Percentiles rank a stretch among this genome's conserved stretches.
Conservation (phyloP, 2,113 vertebrate species). For the Pseudois nayaur region DNA sequence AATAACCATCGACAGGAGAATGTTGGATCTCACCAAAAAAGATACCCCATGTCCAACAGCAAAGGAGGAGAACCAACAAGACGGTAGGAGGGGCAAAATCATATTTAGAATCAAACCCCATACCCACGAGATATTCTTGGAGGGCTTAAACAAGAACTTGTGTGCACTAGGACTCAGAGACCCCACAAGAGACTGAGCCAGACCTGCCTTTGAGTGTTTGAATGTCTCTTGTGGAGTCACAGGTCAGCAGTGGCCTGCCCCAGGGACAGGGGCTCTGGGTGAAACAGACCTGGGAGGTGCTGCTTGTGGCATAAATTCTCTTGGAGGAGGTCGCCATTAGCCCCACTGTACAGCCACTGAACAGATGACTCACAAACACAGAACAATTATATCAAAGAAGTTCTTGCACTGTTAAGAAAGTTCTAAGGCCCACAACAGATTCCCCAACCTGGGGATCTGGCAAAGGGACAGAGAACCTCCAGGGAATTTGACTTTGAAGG, state of each 20-base stretch:
- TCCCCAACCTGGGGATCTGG: not conserved
- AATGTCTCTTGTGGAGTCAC: not conserved
- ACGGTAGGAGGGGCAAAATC: accelerated
- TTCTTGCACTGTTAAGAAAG: not conserved
- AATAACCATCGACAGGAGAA: not conserved
- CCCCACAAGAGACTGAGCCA: not conserved
- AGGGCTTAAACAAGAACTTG: not conserved
- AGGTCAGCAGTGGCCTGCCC: not conserved
- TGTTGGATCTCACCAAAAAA: not conserved
- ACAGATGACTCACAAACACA: not conserved
- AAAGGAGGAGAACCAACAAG: not conserved
- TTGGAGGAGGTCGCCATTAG: not conserved
- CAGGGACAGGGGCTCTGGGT: not conserved
- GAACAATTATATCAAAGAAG: not conserved
- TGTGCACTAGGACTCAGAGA: not conserved
- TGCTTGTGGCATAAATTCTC: not conserved
- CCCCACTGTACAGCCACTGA: not conserved
- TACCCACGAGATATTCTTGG: not conserved
- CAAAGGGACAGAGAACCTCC: not conserved
- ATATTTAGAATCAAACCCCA: not conserved
- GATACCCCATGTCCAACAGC: not conserved
- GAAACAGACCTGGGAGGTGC: not conserved
- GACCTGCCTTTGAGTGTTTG: not conserved
- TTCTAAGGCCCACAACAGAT: not conserved
- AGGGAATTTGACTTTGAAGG: not conserved